These are phyloP conservation scores for Platycnemis pennipes DNA, from an alignment of 2,888 invertebrate genomes.

Conservation along the genomic window DNA sequence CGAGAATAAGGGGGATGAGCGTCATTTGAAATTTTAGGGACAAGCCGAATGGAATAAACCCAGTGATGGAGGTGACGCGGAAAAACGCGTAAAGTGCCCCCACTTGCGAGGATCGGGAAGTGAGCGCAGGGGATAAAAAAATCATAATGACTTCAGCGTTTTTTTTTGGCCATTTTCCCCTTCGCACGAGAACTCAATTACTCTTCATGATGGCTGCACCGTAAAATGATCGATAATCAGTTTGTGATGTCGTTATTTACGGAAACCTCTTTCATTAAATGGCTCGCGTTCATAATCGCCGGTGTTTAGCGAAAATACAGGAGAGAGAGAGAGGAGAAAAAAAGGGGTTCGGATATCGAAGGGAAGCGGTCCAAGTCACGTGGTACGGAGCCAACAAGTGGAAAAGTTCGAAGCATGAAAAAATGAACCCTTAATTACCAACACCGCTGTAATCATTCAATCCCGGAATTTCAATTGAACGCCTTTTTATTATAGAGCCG, in stretches of 20 bases:
- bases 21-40: background rate
- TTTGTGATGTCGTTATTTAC: slow-evolving; percentile 36
- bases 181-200: background rate
- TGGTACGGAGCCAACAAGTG: slow-evolving; percentile 12
- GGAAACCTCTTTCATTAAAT: slow-evolving; percentile 33
- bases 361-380: slow-evolving; percentile 28
- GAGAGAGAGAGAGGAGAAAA: background rate
- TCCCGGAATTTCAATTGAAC: background rate
- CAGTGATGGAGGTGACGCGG: slow-evolving; percentile 9
- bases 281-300: background rate
- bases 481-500: background rate
- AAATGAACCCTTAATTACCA: slow-evolving; percentile 17
- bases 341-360: background rate
- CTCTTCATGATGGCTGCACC: slow-evolving; percentile 13
- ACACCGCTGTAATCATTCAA: background rate
- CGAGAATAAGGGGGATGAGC: background rate
- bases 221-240: slow-evolving; percentile 33
- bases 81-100: slow-evolving; percentile 10
- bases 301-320: background rate
- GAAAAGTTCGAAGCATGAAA: background rate
- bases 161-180: background rate
- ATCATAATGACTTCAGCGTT: background rate
- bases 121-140: background rate
- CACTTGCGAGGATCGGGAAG: background rate
- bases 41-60: background rate